Evolutionary conservation across 2,113 vertebrate genomes (phyloP).

Genomic region (Oncorhynchus tshawytscha): DNA sequence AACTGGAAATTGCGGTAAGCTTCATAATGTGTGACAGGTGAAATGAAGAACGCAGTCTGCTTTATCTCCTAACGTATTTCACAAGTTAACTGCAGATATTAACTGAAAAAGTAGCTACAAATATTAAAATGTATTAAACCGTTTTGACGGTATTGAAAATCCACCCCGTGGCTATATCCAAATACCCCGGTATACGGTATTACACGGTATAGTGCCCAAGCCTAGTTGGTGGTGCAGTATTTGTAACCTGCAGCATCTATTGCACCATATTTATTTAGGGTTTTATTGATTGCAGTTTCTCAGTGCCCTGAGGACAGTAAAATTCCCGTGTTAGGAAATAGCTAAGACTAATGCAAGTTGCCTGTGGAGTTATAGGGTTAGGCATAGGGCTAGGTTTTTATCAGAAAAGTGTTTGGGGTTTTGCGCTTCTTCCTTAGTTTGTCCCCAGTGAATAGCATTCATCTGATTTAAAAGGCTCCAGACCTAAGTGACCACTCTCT

Average conservation of each 20-base stretch:
- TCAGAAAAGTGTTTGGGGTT: background rate
- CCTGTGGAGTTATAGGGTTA: background rate
- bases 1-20: no score
- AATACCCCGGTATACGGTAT: no score
- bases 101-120: constrained; percentile 5
- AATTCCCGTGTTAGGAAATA: constrained; percentile 17
- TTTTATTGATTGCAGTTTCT: constrained; percentile 64
- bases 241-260: constrained; percentile 31
- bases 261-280: constrained; percentile 60
- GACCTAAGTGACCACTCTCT: background rate
- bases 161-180: no score
- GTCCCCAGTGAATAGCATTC: background rate
- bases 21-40: no score
- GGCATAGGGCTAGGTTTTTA: background rate
- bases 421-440: background rate
- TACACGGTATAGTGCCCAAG: no score
- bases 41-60: no score
- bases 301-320: constrained; percentile 50
- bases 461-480: background rate
- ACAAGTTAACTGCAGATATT: constrained; percentile 1
- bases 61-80: no score
- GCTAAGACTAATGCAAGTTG: background rate
- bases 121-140: no score
- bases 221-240: background rate
- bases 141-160: no score